These are phyloP conservation scores for Nephrotoma flavescens DNA, from an alignment of 2,888 invertebrate species.

Conservation along the genomic window DNA sequence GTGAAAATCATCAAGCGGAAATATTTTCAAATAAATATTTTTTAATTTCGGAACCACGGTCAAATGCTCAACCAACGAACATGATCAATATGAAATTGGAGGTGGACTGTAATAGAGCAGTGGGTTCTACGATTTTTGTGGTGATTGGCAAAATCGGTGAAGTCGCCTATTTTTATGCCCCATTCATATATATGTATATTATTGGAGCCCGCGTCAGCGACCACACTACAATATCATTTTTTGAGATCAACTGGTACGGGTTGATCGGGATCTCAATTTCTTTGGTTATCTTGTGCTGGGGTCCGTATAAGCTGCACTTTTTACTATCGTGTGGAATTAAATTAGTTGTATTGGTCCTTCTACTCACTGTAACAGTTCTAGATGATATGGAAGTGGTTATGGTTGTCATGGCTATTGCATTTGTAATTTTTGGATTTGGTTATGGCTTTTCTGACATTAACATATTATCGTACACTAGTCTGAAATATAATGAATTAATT, in stretches of 20 bases:
- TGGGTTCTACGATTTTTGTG: neutral
- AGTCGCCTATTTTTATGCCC: neutral
- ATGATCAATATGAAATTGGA: neutral
- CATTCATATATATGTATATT: neutral
- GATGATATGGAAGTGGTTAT: neutral
- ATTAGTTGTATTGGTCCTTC: neutral
- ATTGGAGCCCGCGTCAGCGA: neutral
- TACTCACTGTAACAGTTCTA: too few species aligned
- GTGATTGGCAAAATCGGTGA: neutral
- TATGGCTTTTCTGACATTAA: neutral
- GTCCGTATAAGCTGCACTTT: neutral
- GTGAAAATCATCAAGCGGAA: neutral
- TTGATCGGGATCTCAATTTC: neutral
- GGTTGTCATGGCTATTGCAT: neutral
- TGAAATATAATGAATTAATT: constrained; percentile 2
- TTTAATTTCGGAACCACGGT: neutral
- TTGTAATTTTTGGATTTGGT: neutral
- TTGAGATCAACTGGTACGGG: neutral
- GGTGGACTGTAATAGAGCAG: neutral
- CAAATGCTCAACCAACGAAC: neutral
- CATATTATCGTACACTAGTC: neutral
- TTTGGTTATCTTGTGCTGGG: neutral
- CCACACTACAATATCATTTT: neutral
- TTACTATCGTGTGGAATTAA: neutral
- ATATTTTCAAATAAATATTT: neutral